These are phyloP conservation scores for Cheilosia pagana DNA, from an alignment of 2,888 invertebrate genomes.

Conservation along the genomic window DNA sequence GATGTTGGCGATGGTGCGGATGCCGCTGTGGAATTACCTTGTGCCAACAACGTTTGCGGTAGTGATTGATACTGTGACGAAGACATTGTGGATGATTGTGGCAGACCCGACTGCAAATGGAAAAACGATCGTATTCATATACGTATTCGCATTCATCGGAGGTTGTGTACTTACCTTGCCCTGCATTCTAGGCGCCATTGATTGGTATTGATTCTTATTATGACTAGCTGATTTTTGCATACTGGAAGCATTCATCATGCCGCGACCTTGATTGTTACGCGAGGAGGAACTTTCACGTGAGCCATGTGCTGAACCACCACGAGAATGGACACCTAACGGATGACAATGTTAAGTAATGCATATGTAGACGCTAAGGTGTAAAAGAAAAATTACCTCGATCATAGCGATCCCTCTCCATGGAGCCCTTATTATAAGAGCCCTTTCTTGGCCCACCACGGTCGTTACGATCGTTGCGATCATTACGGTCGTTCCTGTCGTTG, in stretches of 20 bases:
- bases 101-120: constrained; percentile 36
- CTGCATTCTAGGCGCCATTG: constrained; percentile 78
- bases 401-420: constrained; percentile 82
- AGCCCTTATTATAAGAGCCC: constrained; percentile 81
- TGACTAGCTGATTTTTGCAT: constrained; percentile 83
- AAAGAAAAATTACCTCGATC: constrained; percentile 79
- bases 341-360: neutral
- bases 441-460: constrained; percentile 81
- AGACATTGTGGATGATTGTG: constrained; percentile 43
- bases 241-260: constrained; percentile 78
- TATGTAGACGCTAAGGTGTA: too few relatives aligned
- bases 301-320: constrained; percentile 86
- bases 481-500: constrained; percentile 78
- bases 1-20: constrained; percentile 26
- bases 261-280: constrained; percentile 78
- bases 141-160: too few relatives aligned
- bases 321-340: constrained; percentile 83
- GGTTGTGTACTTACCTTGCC: constrained; percentile 77
- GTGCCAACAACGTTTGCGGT: constrained; percentile 29
- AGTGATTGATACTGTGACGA: constrained; percentile 44
- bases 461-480: constrained; percentile 79
- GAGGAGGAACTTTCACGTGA: constrained; percentile 83
- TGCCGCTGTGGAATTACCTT: constrained; percentile 41
- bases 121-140: neutral
- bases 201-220: constrained; percentile 81